Conservation (phyloP, 2,113 vertebrate species). For the Rhodinocichla rosea region DNA sequence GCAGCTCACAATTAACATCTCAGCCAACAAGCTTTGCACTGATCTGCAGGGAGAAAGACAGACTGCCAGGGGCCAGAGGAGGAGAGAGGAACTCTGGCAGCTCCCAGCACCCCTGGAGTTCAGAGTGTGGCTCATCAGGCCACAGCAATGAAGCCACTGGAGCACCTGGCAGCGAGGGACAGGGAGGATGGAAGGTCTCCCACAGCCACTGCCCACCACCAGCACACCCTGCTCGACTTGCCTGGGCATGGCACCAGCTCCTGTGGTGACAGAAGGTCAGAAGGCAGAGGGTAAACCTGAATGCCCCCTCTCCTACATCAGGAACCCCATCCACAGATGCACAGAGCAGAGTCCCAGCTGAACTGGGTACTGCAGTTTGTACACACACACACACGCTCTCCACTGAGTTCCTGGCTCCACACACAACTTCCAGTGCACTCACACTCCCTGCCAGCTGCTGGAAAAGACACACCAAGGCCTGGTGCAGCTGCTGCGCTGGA, state of each 20-base stretch:
- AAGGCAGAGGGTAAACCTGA: not conserved
- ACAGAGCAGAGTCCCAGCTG: not conserved
- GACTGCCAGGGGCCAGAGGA: not conserved
- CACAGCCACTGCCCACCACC: not conserved
- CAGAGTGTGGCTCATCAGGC: not conserved
- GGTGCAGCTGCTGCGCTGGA: not conserved
- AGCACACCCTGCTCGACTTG: fast-evolving
- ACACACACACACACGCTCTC: too few species aligned
- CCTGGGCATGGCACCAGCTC: not conserved
- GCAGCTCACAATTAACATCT: not conserved
- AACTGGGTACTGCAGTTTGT: not conserved
- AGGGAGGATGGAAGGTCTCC: not conserved
- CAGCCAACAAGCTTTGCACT: not conserved
- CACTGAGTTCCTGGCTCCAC: not conserved
- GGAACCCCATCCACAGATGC: not conserved
- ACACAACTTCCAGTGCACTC: not conserved
- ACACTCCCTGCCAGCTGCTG: not conserved
- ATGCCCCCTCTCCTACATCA: not conserved
- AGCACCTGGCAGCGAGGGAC: not conserved
- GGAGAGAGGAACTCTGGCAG: not conserved
- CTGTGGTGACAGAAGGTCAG: not conserved
- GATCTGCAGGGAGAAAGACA: not conserved
- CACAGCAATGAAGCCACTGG: not conserved
- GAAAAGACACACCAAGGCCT: not conserved
- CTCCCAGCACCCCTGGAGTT: not conserved